A percentile compares a stretch with the other conserved stretches of the same genome.
Conservation (phyloP, 2,113 vertebrate species). For the Chrysemys picta region DNA sequence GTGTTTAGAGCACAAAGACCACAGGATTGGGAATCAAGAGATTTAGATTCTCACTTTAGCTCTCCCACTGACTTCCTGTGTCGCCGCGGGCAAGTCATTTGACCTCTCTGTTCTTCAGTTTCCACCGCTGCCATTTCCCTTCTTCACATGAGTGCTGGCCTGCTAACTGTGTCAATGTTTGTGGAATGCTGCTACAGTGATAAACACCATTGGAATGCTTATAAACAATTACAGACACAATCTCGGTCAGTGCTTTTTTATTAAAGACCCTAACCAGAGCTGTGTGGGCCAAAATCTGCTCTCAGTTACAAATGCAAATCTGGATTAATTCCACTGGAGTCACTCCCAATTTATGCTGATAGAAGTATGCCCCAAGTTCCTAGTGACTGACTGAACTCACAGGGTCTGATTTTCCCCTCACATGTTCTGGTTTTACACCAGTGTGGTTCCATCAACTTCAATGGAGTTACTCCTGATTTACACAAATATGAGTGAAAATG, state of each 20-base stretch:
- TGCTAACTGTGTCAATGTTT: neutral
- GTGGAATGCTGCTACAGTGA: neutral
- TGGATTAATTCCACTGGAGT: neutral
- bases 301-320: neutral
- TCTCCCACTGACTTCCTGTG: neutral
- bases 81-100: neutral
- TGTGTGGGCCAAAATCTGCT: neutral
- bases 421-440: neutral
- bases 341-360: neutral
- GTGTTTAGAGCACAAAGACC: neutral
- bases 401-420: neutral
- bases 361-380: neutral
- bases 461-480: neutral
- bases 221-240: neutral
- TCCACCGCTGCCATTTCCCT: neutral
- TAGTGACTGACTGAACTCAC: neutral
- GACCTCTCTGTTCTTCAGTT: neutral
- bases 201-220: neutral
- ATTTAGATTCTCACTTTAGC: neutral
- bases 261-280: neutral
- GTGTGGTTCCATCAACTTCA: neutral
- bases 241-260: neutral
- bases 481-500: neutral
- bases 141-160: neutral
- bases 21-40: neutral